These are phyloP conservation scores for Machimus atricapillus DNA, from an alignment of 2,888 invertebrate genomes.

Conservation along the genomic window DNA sequence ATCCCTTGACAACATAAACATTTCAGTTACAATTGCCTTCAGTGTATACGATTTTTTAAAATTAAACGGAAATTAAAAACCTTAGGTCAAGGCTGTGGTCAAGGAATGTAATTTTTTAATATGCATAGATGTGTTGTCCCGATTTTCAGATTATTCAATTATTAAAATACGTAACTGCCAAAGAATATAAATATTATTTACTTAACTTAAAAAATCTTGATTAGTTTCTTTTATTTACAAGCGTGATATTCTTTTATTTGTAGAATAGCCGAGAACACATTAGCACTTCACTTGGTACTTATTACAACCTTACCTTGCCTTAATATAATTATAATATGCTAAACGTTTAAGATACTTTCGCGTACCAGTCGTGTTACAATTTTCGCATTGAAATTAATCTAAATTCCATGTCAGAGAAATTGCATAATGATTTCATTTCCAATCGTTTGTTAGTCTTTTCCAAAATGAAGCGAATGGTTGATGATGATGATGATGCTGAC, in stretches of 20 bases:
- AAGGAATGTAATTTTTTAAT: no score
- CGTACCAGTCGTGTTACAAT: neutral
- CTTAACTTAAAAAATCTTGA: no score
- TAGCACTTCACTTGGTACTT: neutral
- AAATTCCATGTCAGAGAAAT: neutral
- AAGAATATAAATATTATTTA: no score
- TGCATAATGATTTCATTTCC: neutral
- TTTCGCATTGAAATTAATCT: neutral
- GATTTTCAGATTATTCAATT: no score
- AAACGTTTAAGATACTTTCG: neutral
- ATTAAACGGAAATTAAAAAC: neutral
- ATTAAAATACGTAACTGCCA: no score
- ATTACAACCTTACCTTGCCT: neutral
- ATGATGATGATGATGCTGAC: slow-evolving; percentile 3
- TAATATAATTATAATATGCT: neutral
- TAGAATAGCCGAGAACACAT: neutral
- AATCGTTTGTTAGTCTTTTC: slow-evolving; percentile 5
- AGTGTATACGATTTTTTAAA: neutral
- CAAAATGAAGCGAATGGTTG: neutral
- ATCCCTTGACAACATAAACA: no score
- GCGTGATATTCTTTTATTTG: neutral
- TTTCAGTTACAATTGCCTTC: no score
- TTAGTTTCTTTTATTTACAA: no score
- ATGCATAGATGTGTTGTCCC: no score
- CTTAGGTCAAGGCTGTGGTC: no score